Conservation (phyloP, 2,113 vertebrate species). For the Choloepus hoffmanni region DNA sequence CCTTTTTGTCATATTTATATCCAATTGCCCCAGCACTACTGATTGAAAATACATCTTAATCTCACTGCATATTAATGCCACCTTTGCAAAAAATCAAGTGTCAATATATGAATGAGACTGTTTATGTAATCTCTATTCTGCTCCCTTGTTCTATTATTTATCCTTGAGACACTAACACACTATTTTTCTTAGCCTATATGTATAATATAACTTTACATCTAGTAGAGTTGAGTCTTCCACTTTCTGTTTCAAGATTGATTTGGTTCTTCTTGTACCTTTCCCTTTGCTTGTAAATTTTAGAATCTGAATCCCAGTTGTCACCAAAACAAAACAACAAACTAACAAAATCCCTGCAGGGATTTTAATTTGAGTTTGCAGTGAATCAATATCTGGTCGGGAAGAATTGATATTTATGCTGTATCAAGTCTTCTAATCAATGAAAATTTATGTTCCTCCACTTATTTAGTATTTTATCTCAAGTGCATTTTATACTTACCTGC, state of each 20-base stretch:
- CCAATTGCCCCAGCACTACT: background rate
- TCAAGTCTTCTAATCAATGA: slow-evolving; percentile 35
- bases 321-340: background rate
- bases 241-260: background rate
- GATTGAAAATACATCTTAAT: background rate
- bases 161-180: background rate
- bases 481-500: background rate
- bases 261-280: background rate
- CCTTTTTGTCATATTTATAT: background rate
- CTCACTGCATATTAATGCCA: background rate
- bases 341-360: background rate
- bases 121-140: background rate
- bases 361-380: slow-evolving; percentile 40
- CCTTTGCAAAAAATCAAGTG: background rate
- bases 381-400: slow-evolving; percentile 44
- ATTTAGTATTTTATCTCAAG: slow-evolving; percentile 36
- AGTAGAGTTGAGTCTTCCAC: background rate
- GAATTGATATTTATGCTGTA: background rate
- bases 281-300: slow-evolving; percentile 19
- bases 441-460: slow-evolving; percentile 30
- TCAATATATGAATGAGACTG: background rate
- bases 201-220: background rate
- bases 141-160: background rate
- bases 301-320: background rate
- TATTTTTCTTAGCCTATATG: background rate